Evolutionary conservation across 2,113 vertebrate genomes (phyloP), one percentile per base, ranked within the genome.

Genomic region (Salvelinus alpinus): DNA sequence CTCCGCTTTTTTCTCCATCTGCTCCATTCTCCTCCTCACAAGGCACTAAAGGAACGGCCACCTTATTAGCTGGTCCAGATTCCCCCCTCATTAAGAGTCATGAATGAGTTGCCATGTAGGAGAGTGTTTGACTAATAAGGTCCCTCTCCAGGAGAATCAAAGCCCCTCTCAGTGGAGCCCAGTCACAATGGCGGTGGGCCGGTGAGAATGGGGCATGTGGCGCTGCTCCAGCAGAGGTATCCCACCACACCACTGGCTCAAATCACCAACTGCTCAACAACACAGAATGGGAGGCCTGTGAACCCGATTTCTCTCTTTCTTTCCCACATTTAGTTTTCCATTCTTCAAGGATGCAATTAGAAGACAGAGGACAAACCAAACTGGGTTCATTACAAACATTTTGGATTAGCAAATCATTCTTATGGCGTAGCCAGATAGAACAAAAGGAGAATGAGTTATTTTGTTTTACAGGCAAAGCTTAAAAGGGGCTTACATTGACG

Each of bases 61-160:
- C 71, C 79, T 76, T 76, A 64, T 70, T 80, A 80, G 54, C 62
- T 75, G 66, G 64, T 70, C 79, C 57, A 69, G 70, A 64, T 64
- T 65, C 73, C 29, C 27, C 48, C 74, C 74, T 76, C 71, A 57
- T 69, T 80, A 80, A 51, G 64, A 59, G 59, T 47, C 44, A 71
- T 77, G 71, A 77, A 76, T 73, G 79, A 73, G 74, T 31, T 59
- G 51, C 74, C 74, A 73, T 80, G 72, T 68, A 25, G 65, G 70
- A 76, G 72, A 77, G 64, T 27, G 70, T 68, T 72, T 66, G 14
- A 13, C 74, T 80, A 80, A 76, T 80, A 73, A 73, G 79, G 72
- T 73, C 74, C 70, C 64, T 51, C 74, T 77, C 71, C 70, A 24
- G 44, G 24, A 73, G 64, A 65, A 69, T 73, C 74, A 73, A 80